Percentiles rank a stretch among this genome's conserved stretches.
Evolutionary conservation across 92 coral and sea anemone genomes (phyloP).

Genomic region (Plumapathes pennacea): DNA sequence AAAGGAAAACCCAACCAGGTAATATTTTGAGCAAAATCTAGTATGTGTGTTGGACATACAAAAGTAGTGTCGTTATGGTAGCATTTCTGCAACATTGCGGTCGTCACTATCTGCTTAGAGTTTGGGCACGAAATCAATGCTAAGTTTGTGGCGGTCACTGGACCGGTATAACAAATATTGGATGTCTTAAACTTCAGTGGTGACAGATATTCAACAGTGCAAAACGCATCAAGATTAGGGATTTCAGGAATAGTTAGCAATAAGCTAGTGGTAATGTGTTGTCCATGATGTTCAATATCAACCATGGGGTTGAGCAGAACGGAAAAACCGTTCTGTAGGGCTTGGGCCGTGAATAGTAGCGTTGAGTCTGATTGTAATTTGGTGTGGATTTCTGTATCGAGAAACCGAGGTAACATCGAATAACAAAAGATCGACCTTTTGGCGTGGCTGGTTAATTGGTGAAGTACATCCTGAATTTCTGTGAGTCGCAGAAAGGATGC

Average conservation of each 20-base stretch:
- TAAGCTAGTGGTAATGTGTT: conserved; percentile 7
- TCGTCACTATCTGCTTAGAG: conserved; percentile 9
- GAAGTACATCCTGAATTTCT: conserved; percentile 1
- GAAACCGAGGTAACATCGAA: neutral
- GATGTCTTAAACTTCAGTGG: conserved; percentile 48
- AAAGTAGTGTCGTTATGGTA: conserved; percentile 3
- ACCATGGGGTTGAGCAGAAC: conserved; percentile 27
- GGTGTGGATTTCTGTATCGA: neutral
- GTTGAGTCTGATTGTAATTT: too few species aligned
- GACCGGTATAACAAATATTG: conserved; percentile 40
- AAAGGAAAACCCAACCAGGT: conserved; percentile 52
- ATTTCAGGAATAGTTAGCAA: conserved; percentile 27
- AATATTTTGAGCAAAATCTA: conserved; percentile 21
- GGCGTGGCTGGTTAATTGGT: neutral
- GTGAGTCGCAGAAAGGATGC: neutral
- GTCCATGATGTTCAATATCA: conserved; percentile 31
- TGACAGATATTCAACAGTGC: conserved; percentile 33
- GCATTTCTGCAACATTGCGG: conserved; percentile 28
- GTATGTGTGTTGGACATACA: conserved; percentile 30
- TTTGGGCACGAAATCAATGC: conserved; percentile 32
- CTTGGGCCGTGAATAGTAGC: conserved; percentile 8
- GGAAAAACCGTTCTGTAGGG: conserved; percentile 28
- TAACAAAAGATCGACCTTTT: neutral
- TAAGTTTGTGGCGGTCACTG: conserved; percentile 17
- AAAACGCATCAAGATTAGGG: conserved; percentile 11